These are phyloP conservation scores for Argyresthia albistria DNA, from an alignment of 2,888 invertebrate genomes.

Conservation along the genomic window DNA sequence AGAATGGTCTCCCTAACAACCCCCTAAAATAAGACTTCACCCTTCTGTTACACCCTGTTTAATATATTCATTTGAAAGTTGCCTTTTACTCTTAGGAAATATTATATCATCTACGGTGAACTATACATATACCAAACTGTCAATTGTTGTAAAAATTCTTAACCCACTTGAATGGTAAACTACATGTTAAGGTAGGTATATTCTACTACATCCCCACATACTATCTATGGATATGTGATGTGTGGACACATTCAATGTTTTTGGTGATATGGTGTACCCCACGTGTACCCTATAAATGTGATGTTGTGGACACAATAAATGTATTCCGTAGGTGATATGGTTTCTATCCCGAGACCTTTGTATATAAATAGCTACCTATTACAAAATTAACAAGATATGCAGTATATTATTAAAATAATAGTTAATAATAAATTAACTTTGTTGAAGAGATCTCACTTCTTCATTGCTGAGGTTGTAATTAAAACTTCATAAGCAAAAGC, in stretches of 20 bases:
- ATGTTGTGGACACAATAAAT: neutral
- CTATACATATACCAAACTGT: constrained; percentile 4
- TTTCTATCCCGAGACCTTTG: constrained; percentile 19
- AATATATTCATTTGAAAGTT: constrained; percentile 17
- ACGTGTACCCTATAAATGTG: neutral
- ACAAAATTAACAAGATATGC: constrained; percentile 16
- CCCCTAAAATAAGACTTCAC: too few relatives aligned
- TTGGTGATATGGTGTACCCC: neutral
- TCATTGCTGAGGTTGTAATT: constrained; percentile 44
- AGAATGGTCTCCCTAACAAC: too few relatives aligned
- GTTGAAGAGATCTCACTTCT: constrained; percentile 42
- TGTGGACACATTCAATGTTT: neutral
- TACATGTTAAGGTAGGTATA: neutral
- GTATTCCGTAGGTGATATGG: constrained; percentile 20
- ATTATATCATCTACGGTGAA: constrained; percentile 17
- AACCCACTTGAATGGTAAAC: neutral
- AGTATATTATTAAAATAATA: constrained; percentile 25
- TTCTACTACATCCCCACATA: too few relatives aligned
- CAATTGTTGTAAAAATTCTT: constrained; percentile 7
- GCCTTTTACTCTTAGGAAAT: constrained; percentile 23
- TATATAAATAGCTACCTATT: constrained; percentile 21
- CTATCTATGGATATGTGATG: too few relatives aligned
- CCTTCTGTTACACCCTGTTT: too few relatives aligned
- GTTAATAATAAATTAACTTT: constrained; percentile 28
- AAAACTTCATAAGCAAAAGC: constrained; percentile 46